Percentiles rank a stretch among this genome's conserved stretches.
Conservation (phyloP, 2,797 vertebrate genomes). For the Crypturellus tataupa region DNA sequence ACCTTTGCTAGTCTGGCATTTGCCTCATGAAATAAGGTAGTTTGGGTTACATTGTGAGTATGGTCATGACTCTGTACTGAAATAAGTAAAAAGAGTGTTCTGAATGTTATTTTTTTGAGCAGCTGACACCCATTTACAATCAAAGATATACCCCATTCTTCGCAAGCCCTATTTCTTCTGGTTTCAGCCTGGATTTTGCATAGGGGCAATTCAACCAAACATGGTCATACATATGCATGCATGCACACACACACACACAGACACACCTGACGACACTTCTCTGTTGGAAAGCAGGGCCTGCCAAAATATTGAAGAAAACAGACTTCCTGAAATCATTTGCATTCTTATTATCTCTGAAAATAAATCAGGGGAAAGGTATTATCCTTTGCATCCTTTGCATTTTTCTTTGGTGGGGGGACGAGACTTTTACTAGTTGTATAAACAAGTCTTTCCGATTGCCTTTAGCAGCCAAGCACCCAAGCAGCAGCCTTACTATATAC, state of each 20-base stretch:
- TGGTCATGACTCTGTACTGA: background rate
- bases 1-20: background rate
- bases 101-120: background rate
- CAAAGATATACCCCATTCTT: background rate
- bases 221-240: too few species aligned
- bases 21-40: background rate
- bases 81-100: background rate
- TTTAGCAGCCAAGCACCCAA: background rate
- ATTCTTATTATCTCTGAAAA: background rate
- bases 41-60: background rate
- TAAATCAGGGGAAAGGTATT: slow-evolving; percentile 5
- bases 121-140: background rate
- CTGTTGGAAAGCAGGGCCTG: background rate
- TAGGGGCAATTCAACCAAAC: background rate
- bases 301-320: background rate
- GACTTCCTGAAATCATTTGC: background rate
- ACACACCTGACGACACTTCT: background rate
- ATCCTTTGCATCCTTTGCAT: background rate
- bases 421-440: slow-evolving; percentile 26
- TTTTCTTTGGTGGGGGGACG: too few species aligned
- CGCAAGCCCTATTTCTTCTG: background rate
- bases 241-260: rapidly evolving
- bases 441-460: background rate
- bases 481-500: background rate
- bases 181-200: background rate